Evolutionary conservation across 2,113 vertebrate genomes (phyloP), one percentile per base, ranked within the genome.

Genomic region (Ivindomyrus marchei): DNA sequence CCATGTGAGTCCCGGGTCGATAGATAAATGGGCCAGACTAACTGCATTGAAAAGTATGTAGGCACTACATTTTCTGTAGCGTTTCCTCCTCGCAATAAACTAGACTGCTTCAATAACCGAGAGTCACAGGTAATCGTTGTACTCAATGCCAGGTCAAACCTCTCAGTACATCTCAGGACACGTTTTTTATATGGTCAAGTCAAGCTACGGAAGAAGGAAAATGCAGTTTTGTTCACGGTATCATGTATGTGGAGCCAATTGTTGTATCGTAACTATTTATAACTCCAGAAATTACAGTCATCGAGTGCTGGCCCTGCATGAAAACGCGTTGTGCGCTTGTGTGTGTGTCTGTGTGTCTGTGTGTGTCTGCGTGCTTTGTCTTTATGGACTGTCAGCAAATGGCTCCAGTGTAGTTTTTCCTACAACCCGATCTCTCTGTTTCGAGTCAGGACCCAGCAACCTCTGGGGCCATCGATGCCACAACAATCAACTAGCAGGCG

Each of bases 31-130:
- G 94, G 93, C 91, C 93, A 94, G 83, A 42, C 87, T 91, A 85
- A 89, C 91, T 42, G n/a, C 94, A 95, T 94, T 94, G 95, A 93
- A 92, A 93, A 94, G 91, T 93, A 94, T 92, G 93, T 91, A 92
- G 92, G 87, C 66, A 89, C 92, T 90, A 27, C 24, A 66, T 92
- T 91, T 90, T 87, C 91, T 92, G 92, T 91, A 93, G 93, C 85
- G 92, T 94, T 93, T 93, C 92, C 92, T 88, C 88, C 92, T 92
- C 92, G 92, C 91, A 92, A 93, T 93, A 92, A 94, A 91, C 90
- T 85, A 92, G 91, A 90, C 19, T n/a, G 27, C 31, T 45, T 50
- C 15, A 39, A 80, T 50, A 56, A 24, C 70, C 6, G 50, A 42
- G 11, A 21, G 8, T 53, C 70, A 36, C 8, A 77, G 27, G 50